Percentiles rank a stretch among this genome's conserved stretches.
These are phyloP conservation scores for Rhizoglyphus robini DNA, from an alignment of 1,140 invertebrate genomes.

Conservation along the genomic window DNA sequence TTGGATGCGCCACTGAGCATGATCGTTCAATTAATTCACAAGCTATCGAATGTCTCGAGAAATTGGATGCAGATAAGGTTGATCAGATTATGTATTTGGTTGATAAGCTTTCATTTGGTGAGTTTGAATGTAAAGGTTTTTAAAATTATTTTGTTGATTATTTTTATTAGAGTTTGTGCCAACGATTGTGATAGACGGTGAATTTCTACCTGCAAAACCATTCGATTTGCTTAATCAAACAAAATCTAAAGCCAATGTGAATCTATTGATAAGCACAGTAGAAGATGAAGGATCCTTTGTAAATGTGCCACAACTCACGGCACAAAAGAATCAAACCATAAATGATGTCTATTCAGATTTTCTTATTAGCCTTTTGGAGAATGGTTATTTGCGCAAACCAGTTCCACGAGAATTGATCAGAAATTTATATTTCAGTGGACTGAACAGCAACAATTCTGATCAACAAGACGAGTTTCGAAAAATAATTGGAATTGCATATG, in stretches of 20 bases:
- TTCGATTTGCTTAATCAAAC: constrained; percentile 53
- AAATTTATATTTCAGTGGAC: background rate
- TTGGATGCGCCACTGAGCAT: constrained; percentile 51
- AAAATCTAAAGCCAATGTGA: constrained; percentile 76
- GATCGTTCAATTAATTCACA: background rate
- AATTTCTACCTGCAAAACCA: constrained; percentile 74
- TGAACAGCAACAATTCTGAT: background rate
- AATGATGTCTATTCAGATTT: too few relatives aligned
- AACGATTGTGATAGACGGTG: constrained; percentile 69
- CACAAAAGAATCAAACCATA: background rate
- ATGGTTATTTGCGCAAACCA: too few relatives aligned
- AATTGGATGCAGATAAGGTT: background rate
- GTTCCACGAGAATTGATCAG: background rate
- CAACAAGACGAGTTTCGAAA: background rate
- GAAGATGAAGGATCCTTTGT: constrained; percentile 68
- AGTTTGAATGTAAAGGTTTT: too few relatives aligned
- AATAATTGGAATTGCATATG: constrained; percentile 31
- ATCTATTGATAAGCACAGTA: constrained; percentile 80
- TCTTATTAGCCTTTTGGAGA: too few relatives aligned
- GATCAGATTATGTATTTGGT: background rate
- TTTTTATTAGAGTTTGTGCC: background rate
- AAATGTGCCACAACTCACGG: background rate
- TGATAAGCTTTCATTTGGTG: background rate
- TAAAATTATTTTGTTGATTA: background rate
- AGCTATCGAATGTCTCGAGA: background rate